A percentile compares a stretch with the other conserved stretches of the same genome.
Conservation (phyloP, 2,888 invertebrate species). For the Pristionchus mayeri region DNA sequence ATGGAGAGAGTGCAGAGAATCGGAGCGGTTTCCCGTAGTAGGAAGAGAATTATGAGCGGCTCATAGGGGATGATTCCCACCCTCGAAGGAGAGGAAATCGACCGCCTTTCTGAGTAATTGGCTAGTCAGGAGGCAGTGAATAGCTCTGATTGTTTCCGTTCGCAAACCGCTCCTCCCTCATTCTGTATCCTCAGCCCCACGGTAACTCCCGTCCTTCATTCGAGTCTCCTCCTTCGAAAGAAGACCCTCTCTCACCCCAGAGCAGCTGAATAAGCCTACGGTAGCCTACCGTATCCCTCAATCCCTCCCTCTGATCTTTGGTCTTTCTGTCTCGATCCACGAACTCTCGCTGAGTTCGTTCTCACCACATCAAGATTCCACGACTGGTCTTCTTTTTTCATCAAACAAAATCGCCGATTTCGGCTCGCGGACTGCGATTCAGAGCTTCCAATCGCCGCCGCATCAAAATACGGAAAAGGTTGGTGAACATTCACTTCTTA, state of each 20-base stretch:
- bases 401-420: background rate
- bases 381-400: background rate
- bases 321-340: background rate
- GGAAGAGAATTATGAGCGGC: background rate
- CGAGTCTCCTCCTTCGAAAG: background rate
- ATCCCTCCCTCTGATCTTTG: background rate
- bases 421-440: background rate
- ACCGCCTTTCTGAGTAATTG: background rate
- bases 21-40: background rate
- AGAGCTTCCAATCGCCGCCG: background rate
- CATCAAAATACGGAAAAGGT: background rate
- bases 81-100: no score
- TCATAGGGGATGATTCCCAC: background rate
- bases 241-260: background rate
- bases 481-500: background rate
- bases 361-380: background rate
- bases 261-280: background rate
- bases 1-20: background rate
- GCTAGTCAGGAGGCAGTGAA: background rate
- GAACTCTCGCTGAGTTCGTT: background rate
- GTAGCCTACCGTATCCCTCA: background rate
- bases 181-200: background rate
- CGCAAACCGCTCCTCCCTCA: background rate
- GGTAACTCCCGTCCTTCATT: background rate
- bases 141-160: background rate